Percentiles rank a stretch among this genome's conserved stretches.
These are phyloP conservation scores for Oxycera nigricornis DNA, from an alignment of 2,888 invertebrate genomes.

Conservation along the genomic window DNA sequence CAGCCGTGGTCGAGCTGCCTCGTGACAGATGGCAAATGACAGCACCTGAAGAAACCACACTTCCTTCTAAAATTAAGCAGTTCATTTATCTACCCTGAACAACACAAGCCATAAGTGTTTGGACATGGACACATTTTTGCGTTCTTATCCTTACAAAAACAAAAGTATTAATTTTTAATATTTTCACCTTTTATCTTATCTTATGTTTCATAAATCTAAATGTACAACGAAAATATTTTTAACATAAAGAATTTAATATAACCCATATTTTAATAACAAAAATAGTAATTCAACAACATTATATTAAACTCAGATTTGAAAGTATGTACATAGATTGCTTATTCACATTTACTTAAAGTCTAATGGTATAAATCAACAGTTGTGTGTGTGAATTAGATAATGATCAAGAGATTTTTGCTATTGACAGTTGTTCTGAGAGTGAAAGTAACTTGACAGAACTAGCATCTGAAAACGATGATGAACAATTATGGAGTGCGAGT, in stretches of 20 bases:
- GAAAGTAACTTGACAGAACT: background rate
- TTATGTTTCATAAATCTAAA: too few species aligned
- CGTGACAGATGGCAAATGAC: too few species aligned
- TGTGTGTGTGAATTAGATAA: background rate
- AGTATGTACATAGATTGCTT: background rate
- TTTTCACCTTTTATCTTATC: too few species aligned
- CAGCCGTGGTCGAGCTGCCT: too few species aligned
- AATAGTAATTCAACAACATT: too few species aligned
- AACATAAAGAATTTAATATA: background rate
- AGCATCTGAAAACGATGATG: background rate
- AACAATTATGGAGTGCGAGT: background rate
- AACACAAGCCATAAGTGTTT: too few species aligned
- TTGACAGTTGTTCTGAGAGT: background rate
- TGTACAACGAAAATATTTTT: background rate
- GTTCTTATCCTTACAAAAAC: background rate
- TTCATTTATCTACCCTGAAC: too few species aligned
- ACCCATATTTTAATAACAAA: too few species aligned
- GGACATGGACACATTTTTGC: background rate
- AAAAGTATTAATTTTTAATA: background rate
- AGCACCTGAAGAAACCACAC: too few species aligned
- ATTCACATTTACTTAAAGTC: background rate
- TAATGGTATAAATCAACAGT: background rate
- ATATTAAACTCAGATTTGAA: too few species aligned
- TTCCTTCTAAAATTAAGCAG: too few species aligned
- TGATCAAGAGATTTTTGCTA: background rate